Evolutionary conservation across 2,113 vertebrate genomes (phyloP), one percentile per base, ranked within the genome.

Genomic region (Emberiza fucata): DNA sequence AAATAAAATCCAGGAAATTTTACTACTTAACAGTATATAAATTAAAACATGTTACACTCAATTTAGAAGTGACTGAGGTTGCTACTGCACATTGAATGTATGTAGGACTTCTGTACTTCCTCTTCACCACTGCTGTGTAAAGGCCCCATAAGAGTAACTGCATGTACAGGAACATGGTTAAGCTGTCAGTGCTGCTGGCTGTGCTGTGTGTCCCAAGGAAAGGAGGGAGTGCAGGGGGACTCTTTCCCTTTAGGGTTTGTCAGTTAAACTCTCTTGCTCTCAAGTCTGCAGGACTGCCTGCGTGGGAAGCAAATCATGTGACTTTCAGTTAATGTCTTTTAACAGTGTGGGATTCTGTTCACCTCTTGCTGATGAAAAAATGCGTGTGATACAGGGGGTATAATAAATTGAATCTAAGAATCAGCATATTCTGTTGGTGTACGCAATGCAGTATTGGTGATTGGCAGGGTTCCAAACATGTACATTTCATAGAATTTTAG

Each of bases 131-230:
- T 75, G 40, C 12, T 60, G 10, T 28, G 4, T 72, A 23, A 85
- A 53, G 73, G 56, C 14, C 12, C 5, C 0, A 0, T 53, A n/a
- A 37, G 15, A 35, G 12, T 29, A 75, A 42, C 8, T 51, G 17
- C 39, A 3, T 12, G 7, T 35, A 18, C 17, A 45, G 68, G 31
- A 22, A 40, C 11, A 4, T 21, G 5, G 21, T 81, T 54, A 29
- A 66, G 37, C 24, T 54, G 51, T 25, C 5, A 25, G 48, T 63
- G 44, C 14, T 69, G 45, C 69, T 81, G 50, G 14, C 37, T 8
- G 10, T 51, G 50, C 54, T 56, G 11, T 20, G 27, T 56, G 12
- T 57, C 18, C 13, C 12, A 42, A 39, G 24, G 35, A 57, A 88
- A 69, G 47, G 42, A 14, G 14, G 40, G 19, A 23, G 21, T 29